Evolutionary conservation across 2,797 vertebrate species (phyloP).

Genomic region (Prunella strophiata): DNA sequence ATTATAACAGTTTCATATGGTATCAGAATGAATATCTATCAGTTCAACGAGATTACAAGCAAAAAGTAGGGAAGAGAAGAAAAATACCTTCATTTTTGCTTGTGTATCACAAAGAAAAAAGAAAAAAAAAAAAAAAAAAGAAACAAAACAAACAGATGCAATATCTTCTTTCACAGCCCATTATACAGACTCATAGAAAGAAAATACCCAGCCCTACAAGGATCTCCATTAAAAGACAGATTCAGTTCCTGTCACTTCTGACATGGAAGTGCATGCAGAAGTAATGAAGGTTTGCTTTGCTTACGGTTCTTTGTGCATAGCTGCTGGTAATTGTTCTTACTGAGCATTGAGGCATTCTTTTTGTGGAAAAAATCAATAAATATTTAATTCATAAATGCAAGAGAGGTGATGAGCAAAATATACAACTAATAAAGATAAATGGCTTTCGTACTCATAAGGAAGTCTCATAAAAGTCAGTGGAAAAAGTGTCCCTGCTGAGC

Average conservation of each 20-base stretch:
- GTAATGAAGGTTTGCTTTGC: not conserved
- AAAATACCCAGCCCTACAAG: not conserved
- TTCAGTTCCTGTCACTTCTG: not conserved
- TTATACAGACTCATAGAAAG: not conserved
- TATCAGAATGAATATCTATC: not conserved
- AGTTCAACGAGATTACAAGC: not conserved
- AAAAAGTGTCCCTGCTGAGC: slow-evolving; percentile 26
- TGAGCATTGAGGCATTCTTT: slow-evolving; percentile 1
- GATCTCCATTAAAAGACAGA: not conserved
- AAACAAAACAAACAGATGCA: not conserved
- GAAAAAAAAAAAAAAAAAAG: not conserved
- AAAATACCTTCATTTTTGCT: not conserved
- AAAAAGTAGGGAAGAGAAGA: not conserved
- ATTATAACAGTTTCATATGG: not conserved
- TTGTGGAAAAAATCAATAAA: slow-evolving; percentile 46
- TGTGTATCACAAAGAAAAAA: not conserved
- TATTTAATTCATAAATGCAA: slow-evolving; percentile 60
- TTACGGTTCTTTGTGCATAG: not conserved
- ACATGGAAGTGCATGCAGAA: not conserved
- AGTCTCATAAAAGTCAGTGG: slow-evolving; percentile 37
- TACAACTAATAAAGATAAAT: slow-evolving; percentile 59
- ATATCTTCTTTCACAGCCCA: not conserved
- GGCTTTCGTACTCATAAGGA: not conserved
- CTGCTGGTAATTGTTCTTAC: not conserved
- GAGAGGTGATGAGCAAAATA: slow-evolving; percentile 37